Percentiles rank a stretch among this genome's conserved stretches.
Evolutionary conservation across 2,888 invertebrate species (phyloP).

Genomic region (Druceiella hillmani): DNA sequence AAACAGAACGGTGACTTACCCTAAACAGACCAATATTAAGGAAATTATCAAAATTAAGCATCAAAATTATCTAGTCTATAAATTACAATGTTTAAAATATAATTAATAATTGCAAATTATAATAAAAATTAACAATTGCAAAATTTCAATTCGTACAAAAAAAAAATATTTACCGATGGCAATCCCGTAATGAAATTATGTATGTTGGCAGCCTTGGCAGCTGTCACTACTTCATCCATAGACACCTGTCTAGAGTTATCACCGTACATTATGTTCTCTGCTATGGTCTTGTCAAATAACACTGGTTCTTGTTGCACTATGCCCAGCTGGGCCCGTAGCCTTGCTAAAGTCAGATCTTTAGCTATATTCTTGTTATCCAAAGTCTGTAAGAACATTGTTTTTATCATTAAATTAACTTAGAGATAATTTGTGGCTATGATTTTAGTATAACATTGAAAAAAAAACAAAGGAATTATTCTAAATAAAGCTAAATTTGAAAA

Average conservation of each 20-base stretch:
- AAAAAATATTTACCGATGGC: conserved; percentile 50
- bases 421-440: no score
- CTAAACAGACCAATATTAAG: no score
- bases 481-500: no score
- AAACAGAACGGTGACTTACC: no score
- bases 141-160: not conserved
- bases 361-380: conserved; percentile 54
- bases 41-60: no score
- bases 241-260: conserved; percentile 58
- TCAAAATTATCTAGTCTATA: no score
- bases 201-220: conserved; percentile 70
- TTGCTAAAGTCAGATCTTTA: conserved; percentile 54
- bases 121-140: no score
- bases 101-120: no score
- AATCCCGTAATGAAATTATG: conserved; percentile 66
- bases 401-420: not conserved
- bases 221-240: conserved; percentile 64
- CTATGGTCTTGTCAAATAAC: conserved; percentile 72
- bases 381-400: conserved; percentile 27
- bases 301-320: conserved; percentile 82
- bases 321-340: conserved; percentile 66
- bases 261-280: conserved; percentile 85
- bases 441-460: no score
- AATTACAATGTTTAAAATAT: no score
- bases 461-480: no score